Conservation (phyloP, 2,113 vertebrate genomes). For the Nothoprocta pentlandii region DNA sequence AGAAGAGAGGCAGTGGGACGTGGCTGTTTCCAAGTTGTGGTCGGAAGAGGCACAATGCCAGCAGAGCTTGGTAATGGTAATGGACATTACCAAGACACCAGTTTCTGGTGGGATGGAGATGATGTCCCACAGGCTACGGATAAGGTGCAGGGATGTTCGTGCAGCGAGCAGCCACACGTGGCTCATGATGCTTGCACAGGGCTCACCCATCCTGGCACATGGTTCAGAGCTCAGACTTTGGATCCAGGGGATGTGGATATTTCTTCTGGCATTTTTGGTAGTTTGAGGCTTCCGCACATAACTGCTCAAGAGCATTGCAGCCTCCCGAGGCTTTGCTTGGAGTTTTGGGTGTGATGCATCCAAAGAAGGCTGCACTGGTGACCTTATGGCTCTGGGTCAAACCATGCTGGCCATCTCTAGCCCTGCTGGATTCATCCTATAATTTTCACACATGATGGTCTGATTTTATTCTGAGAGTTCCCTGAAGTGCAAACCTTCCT, state of each 20-base stretch:
- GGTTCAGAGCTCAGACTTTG: no score
- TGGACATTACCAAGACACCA: background rate
- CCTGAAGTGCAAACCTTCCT: background rate
- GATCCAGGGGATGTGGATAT: no score
- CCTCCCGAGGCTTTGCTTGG: background rate
- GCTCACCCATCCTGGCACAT: background rate
- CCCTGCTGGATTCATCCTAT: background rate
- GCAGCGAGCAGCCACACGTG: background rate
- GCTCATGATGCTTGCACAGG: background rate
- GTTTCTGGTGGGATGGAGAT: background rate
- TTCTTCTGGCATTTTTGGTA: background rate
- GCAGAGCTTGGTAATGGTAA: background rate
- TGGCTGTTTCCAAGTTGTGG: background rate
- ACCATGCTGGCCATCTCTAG: accelerated
- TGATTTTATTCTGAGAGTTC: background rate
- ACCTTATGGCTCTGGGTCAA: background rate
- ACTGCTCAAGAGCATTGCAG: background rate
- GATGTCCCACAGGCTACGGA: background rate
- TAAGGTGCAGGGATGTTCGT: accelerated
- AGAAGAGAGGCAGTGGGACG: accelerated
- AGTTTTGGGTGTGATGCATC: background rate
- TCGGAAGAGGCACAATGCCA: background rate
- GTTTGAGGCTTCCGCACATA: background rate
- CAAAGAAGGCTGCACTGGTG: accelerated
- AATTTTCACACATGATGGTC: background rate